Conservation (phyloP, 2,113 vertebrate genomes). For the Bostrychus sinensis region DNA sequence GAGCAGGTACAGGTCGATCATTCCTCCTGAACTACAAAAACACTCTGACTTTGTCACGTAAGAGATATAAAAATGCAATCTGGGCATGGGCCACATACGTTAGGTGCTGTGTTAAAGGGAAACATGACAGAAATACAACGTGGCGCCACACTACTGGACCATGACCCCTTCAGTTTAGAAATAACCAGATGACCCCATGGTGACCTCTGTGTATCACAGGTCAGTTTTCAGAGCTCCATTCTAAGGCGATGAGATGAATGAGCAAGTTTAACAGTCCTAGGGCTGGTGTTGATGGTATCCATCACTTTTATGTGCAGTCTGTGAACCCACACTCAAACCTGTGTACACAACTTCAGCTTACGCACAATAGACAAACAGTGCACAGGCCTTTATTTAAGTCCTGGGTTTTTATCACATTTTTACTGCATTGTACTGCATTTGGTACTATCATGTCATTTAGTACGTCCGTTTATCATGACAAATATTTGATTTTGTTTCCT, state of each 20-base stretch:
- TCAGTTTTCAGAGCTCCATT: conserved; percentile 19
- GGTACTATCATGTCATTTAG: background rate
- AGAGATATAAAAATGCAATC: conserved; percentile 50
- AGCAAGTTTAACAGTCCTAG: conserved; percentile 14
- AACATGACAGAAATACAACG: conserved; percentile 54
- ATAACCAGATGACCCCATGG: conserved; percentile 44
- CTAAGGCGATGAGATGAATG: conserved; percentile 26
- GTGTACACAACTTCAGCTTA: background rate
- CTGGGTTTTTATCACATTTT: conserved; percentile 1
- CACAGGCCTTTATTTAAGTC: conserved; percentile 11
- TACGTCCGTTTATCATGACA: background rate
- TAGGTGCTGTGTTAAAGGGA: conserved; percentile 28
- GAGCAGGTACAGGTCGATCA: conserved; percentile 31
- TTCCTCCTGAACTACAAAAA: conserved; percentile 39
- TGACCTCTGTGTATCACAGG: conserved; percentile 34
- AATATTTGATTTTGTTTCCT: conserved; percentile 2
- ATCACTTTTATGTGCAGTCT: conserved; percentile 32
- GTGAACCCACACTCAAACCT: conserved; percentile 2
- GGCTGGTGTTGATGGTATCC: conserved; percentile 26
- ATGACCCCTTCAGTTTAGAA: conserved; percentile 42
- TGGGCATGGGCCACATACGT: conserved; percentile 31
- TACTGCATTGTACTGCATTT: background rate
- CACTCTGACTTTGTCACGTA: conserved; percentile 26
- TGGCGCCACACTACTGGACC: conserved; percentile 40
- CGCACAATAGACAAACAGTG: background rate